Evolutionary conservation across 2,113 vertebrate genomes (phyloP), one percentile per base, ranked within the genome.

Genomic region (Promerops cafer): DNA sequence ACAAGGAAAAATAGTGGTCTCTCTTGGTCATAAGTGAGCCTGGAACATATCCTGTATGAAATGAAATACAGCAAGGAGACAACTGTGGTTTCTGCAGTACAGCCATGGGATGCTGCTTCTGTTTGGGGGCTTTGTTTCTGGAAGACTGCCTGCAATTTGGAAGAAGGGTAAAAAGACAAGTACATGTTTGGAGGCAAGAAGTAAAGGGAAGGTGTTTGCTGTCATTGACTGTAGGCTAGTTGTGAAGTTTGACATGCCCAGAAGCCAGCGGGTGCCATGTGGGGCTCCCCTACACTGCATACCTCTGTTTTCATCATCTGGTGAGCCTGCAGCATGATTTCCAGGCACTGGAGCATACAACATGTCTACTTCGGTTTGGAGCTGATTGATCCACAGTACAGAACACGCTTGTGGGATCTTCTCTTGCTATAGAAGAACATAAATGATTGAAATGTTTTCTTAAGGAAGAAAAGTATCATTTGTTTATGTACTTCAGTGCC

Each of bases 221-320:
- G 98, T 98, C 98, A 97, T 94, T 98, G 98, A 97, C 98, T 98
- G 97, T 97, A 97, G 97, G 98, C 94, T 97, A 97, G 95, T 96
- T 98, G 97, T 98, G 97, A 98, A 97, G 97, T 98, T 97, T 98
- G 98, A 98, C 98, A 98, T 98, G 97, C 98, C 98, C 97, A 97
- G 98, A 90, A 98, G 98, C 98, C 96, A 97, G 96, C 35, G 97
- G 96, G 96, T 98, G 98, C 98, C 98, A 98, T 97, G 96, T 98
- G 98, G 98, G 98, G 96, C 98, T 98, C 97, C 97, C 97, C 97
- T 97, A 60, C 78, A 84, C 97, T 96, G 96, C 97, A 97, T 97
- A 94, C 97, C 98, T 98, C 98, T 95, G 98, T 98, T 98, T 98
- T 99, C 98, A 99, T 99, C 99, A 98, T 99, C 98, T 98, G 98